phyloP scores from a whole-genome alignment of 2,797 vertebrate species.

The Megaceryle alcyon region DNA sequence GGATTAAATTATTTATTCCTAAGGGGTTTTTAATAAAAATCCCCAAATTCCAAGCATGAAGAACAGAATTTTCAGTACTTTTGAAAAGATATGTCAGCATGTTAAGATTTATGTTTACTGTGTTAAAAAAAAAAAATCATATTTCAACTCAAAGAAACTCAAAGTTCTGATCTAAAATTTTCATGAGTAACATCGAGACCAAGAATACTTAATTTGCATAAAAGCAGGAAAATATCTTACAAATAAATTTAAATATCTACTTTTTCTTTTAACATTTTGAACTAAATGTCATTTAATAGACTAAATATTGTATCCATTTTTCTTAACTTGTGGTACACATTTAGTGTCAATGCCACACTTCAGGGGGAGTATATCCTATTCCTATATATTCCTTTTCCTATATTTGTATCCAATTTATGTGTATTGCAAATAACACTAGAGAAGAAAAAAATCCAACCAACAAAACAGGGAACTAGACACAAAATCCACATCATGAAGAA shows the following conservation, averaged over 20 bases:
- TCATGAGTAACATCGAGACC: background rate
- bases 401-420: fast-evolving
- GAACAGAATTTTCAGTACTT: background rate
- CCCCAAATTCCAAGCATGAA: background rate
- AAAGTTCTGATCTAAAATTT: background rate
- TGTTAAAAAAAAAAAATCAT: background rate
- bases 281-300: background rate
- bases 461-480: background rate
- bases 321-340: background rate
- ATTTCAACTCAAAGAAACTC: background rate
- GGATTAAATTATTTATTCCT: background rate
- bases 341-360: background rate
- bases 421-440: background rate
- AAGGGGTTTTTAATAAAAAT: background rate
- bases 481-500: background rate
- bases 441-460: background rate
- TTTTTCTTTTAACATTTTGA: background rate
- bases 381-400: background rate
- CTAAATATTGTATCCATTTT: background rate
- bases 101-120: background rate
- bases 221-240: background rate
- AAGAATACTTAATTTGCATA: background rate
- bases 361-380: background rate
- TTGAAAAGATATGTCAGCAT: background rate
- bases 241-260: background rate